phyloP scores from a whole-genome alignment of 2,888 invertebrate genomes.

The Oligia fasciuncula region DNA sequence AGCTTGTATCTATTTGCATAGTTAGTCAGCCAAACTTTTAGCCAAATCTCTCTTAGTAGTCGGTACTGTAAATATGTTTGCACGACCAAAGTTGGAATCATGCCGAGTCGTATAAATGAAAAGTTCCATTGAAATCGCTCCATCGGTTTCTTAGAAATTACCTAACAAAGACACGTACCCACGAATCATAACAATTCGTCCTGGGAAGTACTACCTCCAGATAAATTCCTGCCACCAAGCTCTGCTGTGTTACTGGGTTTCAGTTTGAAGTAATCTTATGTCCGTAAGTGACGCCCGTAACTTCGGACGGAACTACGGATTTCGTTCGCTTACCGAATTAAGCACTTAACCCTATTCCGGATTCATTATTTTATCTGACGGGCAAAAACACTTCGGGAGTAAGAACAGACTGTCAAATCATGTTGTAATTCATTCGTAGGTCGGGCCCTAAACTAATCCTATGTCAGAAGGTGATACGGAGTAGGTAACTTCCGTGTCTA shows the following conservation, averaged over 20 bases:
- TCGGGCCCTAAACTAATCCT: too few relatives aligned
- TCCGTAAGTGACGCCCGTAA: too few relatives aligned
- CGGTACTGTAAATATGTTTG: slow-evolving; percentile 4
- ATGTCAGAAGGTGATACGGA: too few relatives aligned
- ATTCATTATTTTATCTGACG: too few relatives aligned
- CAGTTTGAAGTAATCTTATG: neutral
- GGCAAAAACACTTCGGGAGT: too few relatives aligned
- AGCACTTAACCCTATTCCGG: too few relatives aligned
- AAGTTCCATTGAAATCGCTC: slow-evolving; percentile 23
- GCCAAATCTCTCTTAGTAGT: neutral
- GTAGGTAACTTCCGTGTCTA: too few relatives aligned
- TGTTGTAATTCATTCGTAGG: too few relatives aligned
- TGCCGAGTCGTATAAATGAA: slow-evolving; percentile 2
- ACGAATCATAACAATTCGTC: neutral
- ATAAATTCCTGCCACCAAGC: neutral
- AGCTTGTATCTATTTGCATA: too few relatives aligned
- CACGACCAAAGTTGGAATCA: neutral
- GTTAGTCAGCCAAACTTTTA: too few relatives aligned
- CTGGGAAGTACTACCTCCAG: neutral
- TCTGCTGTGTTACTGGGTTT: neutral
- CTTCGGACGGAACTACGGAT: neutral
- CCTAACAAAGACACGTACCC: neutral
- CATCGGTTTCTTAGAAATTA: slow-evolving; percentile 20
- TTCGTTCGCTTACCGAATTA: too few relatives aligned
- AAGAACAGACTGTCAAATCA: too few relatives aligned